These are phyloP conservation scores for Galerucella calmariensis DNA, from an alignment of 2,888 invertebrate species.

Conservation along the genomic window DNA sequence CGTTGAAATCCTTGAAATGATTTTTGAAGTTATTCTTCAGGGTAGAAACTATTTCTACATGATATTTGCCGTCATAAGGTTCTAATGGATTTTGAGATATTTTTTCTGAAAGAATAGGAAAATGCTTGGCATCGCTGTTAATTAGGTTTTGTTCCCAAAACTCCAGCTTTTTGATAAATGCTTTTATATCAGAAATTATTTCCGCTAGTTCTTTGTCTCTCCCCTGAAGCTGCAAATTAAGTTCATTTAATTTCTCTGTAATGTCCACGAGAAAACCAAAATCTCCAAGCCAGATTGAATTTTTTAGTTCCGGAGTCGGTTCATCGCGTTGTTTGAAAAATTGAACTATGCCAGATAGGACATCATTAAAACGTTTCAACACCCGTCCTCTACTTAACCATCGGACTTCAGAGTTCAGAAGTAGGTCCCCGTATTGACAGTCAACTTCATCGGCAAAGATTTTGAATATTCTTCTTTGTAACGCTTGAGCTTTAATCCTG, in stretches of 20 bases:
- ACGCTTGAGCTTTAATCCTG: neutral
- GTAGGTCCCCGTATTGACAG: neutral
- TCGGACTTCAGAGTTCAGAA: constrained; percentile 9
- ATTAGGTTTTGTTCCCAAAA: constrained; percentile 8
- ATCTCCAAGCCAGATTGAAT: constrained; percentile 15
- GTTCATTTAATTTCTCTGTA: neutral
- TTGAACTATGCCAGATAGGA: neutral
- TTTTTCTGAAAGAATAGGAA: constrained; percentile 8
- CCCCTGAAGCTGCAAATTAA: constrained; percentile 16
- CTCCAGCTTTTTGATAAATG: constrained; percentile 7
- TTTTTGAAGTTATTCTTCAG: constrained; percentile 9
- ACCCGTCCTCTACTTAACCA: constrained; percentile 15
- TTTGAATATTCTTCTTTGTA: neutral
- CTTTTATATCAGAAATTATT: constrained; percentile 13
- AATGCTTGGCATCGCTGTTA: constrained; percentile 11
- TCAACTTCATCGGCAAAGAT: neutral
- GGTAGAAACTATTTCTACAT: too few species aligned
- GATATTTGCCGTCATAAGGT: neutral
- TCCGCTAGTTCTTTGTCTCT: constrained; percentile 18
- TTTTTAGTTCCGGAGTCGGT: constrained; percentile 21
- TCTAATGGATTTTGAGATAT: constrained; percentile 12
- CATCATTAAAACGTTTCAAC: constrained; percentile 22
- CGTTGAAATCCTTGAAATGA: too few species aligned
- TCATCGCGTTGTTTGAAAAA: constrained; percentile 23
- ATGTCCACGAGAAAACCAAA: neutral